Percentiles rank a stretch among this genome's conserved stretches.
Evolutionary conservation across 2,113 vertebrate genomes (phyloP).

Genomic region (Apaloderma vittatum): DNA sequence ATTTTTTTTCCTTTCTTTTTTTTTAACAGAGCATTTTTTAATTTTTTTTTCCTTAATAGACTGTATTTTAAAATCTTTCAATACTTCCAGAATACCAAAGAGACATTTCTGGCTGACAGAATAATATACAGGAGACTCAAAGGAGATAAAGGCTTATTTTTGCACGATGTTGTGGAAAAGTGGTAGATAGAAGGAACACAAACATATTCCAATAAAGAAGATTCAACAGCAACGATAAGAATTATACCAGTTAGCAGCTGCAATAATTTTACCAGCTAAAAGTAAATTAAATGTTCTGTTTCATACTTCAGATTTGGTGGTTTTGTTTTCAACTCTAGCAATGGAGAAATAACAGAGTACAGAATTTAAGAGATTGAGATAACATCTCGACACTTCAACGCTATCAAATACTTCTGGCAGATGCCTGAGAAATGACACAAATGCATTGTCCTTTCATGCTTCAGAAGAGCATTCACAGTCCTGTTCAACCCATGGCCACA

Average conservation of each 20-base stretch:
- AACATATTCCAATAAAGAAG: not conserved
- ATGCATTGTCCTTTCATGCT: not conserved
- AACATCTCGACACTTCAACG: not conserved
- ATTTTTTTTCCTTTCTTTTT: not conserved
- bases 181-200: not conserved
- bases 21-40: slow-evolving; percentile 3
- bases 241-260: not conserved
- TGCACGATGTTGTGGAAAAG: not conserved
- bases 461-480: slow-evolving; percentile 34
- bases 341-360: not conserved
- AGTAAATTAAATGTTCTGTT: not conserved
- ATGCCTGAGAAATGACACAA: not conserved
- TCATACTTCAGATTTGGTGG: not conserved
- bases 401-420: slow-evolving; percentile 16
- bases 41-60: slow-evolving; percentile 1
- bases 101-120: not conserved
- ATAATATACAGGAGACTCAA: not conserved
- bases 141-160: not conserved
- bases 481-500: not conserved
- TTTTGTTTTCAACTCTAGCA: slow-evolving; percentile 2
- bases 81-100: not conserved
- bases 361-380: not conserved
- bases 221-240: not conserved
- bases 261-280: slow-evolving; percentile 7
- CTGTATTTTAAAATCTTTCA: slow-evolving; percentile 27